These are phyloP conservation scores for Gobio gobio DNA, from an alignment of 2,113 vertebrate genomes.

Conservation along the genomic window DNA sequence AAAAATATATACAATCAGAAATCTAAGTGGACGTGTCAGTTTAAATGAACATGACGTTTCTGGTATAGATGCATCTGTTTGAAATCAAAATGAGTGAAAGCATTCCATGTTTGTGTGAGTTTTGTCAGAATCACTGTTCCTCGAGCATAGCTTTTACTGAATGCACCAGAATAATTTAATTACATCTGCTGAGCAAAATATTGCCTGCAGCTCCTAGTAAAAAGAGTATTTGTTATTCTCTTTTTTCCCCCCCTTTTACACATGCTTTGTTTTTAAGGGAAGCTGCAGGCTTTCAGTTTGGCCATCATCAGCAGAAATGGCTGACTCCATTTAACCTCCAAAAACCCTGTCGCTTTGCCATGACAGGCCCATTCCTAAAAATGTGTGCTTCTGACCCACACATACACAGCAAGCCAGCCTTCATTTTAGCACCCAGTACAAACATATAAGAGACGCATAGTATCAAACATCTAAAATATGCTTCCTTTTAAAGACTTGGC, in stretches of 20 bases:
- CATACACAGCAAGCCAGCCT: too few species aligned
- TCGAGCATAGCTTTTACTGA: conserved; percentile 5
- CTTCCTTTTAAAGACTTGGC: too few species aligned
- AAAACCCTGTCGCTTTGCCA: conserved; percentile 52
- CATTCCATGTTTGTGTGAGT: neutral
- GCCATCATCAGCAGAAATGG: conserved; percentile 56
- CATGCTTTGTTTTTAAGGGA: conserved; percentile 37
- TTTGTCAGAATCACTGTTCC: conserved; percentile 16
- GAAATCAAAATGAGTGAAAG: conserved; percentile 1
- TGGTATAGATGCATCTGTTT: neutral
- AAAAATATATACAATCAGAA: too few species aligned
- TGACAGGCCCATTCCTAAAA: conserved; percentile 56
- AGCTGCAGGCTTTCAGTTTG: conserved; percentile 47
- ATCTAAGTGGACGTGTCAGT: neutral
- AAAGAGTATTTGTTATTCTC: conserved; percentile 8
- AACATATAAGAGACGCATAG: neutral
- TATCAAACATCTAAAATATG: too few species aligned
- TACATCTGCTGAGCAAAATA: conserved; percentile 34
- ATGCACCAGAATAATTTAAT: conserved; percentile 15
- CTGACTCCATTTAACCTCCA: conserved; percentile 60
- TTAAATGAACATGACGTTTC: neutral
- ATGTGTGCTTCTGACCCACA: conserved; percentile 7
- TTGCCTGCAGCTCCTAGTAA: conserved; percentile 30
- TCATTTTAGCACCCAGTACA: neutral
- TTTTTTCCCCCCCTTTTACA: neutral